Percentiles rank a stretch among this genome's conserved stretches.
These are phyloP conservation scores for Ichneumoninae sp. DNA, from an alignment of 2,888 invertebrate genomes.

Conservation along the genomic window DNA sequence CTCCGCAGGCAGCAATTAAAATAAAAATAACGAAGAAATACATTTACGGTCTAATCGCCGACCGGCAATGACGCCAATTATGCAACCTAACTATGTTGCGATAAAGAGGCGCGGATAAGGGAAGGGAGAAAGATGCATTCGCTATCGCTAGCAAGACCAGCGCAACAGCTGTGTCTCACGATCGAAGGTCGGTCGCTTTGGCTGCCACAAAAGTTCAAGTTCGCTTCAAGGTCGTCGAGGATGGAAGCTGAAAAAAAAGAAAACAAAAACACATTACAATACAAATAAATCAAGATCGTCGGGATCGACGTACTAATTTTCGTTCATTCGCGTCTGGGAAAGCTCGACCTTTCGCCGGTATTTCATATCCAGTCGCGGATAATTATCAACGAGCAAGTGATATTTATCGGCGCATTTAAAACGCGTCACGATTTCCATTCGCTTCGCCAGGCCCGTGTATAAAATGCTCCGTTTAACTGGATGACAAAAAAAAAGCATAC, in stretches of 20 bases:
- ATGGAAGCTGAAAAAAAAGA: constrained; percentile 1
- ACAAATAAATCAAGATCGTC: background rate
- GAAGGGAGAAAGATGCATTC: background rate
- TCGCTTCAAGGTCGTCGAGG: constrained; percentile 31
- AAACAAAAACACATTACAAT: background rate
- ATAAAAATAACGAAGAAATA: background rate
- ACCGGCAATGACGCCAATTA: background rate
- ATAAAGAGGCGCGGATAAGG: background rate
- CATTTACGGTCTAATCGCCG: background rate
- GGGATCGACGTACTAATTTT: background rate
- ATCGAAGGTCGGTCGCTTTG: constrained; percentile 7
- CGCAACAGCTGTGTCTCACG: constrained; percentile 3
- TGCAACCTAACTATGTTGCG: background rate
- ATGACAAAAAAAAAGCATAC: constrained; percentile 23
- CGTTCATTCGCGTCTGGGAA: background rate
- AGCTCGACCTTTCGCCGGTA: constrained; percentile 1
- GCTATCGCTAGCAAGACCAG: background rate
- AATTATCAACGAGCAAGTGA: background rate
- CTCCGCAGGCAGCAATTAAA: background rate
- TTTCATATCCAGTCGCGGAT: background rate
- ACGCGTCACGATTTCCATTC: constrained; percentile 14
- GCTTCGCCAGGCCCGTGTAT: background rate
- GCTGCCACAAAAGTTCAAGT: constrained; percentile 28
- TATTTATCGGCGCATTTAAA: constrained; percentile 1
- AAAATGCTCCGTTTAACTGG: constrained; percentile 6